Base-by-base conservation (phyloP, 2,113 vertebrate species). In the Stegastes partitus region DNA sequence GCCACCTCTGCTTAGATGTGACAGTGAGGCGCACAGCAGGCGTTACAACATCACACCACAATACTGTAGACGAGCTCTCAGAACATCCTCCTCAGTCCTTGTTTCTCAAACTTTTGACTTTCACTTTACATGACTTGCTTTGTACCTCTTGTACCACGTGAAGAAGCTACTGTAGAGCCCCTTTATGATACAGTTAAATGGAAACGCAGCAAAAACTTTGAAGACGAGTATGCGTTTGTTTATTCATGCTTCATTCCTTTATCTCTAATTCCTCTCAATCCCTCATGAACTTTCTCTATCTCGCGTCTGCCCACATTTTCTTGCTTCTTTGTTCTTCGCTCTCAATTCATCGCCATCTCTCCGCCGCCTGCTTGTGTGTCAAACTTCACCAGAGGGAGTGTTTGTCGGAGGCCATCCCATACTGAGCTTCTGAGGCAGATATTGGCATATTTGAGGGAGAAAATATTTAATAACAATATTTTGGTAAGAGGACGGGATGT, bases 1-100 rank as follows among this genome's bases (percentile, higher is more conserved):
- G 8, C 31, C 7, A 34, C 31, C 31, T 34, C 31, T 34, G 31
- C 31, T 34, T 7, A 34, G 31, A 14, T 51, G 26, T 28, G 11
- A 37, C 26, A 50, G 72, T 15, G 14, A 57, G n/a, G 19, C 2
- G 31, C n/a, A 39, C n/a, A 76, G 56, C 51, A 82, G 66, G 78
- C 81, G 64, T 63, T 68, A 68, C 78, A 54, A 54, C 37, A 59
- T 71, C 65, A 21, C 23, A 39, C 12, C 47, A 45, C 51, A 61
- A 63, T 23, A 44, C 44, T 34, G 23, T 2, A 64, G 39, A 63
- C n/a, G 5, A 7, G 25, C 42, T 47, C 31, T 55, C 12, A 1
- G 49, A 68, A 56, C 23, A 31, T 53, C 37, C 8, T 68, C 5
- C 28, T 55, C 28, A 0, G 0, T 54, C 47, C 31, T 16, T 14